Conservation (phyloP, 1,140 invertebrate species). For the Manduca sexta region DNA sequence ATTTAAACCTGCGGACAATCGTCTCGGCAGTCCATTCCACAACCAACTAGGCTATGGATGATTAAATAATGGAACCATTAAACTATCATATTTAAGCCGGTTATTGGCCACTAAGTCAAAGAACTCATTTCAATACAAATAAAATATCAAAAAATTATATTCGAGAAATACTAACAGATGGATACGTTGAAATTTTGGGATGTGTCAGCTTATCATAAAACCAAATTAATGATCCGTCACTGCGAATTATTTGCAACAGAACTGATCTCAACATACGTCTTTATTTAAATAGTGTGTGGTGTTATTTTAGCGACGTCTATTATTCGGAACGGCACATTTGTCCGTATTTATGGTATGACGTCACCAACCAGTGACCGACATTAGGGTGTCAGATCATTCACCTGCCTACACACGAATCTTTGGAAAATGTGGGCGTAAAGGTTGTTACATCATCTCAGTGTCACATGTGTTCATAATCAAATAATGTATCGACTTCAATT, state of each 20-base stretch:
- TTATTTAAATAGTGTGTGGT: not conserved
- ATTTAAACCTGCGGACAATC: too few relatives aligned
- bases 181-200: too few relatives aligned
- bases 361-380: conserved; percentile 36
- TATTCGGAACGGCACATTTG: not conserved
- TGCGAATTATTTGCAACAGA: not conserved
- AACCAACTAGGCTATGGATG: too few relatives aligned
- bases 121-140: not conserved
- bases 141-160: too few relatives aligned
- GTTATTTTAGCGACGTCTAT: too few relatives aligned
- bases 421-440: conserved; percentile 49
- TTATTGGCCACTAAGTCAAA: not conserved
- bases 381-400: conserved; percentile 43
- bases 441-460: conserved; percentile 26
- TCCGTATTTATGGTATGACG: conserved; percentile 4
- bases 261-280: not conserved
- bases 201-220: not conserved
- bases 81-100: too few relatives aligned
- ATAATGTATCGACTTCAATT: too few relatives aligned
- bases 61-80: too few relatives aligned
- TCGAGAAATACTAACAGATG: too few relatives aligned
- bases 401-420: conserved; percentile 41
- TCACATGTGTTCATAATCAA: too few relatives aligned
- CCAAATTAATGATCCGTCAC: not conserved
- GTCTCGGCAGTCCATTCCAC: too few relatives aligned